Base-by-base conservation (phyloP, 2,113 vertebrate species). In the Tauraco erythrolophus region DNA sequence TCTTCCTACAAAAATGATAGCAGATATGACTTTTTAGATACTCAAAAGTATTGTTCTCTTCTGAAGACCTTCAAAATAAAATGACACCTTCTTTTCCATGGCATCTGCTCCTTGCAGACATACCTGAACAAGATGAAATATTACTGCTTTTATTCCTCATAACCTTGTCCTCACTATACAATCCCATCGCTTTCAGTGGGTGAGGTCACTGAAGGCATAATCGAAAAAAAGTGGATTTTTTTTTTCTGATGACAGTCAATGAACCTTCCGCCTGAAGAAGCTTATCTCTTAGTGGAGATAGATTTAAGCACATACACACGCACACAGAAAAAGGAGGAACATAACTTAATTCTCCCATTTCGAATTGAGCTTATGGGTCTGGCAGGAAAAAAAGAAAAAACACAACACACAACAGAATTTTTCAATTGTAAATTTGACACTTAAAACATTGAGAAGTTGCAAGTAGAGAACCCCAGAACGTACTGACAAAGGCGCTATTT, bases 61-160 rank as follows among this genome's bases (percentile, higher is more conserved):
- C 75, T 90, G 51, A 92, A 94, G 19, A 62, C 41, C 37, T 88
- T 80, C 78, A 62, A 41, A 85, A 77, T 50, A 37, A 81, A 89
- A 51, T 35, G 19, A 41, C 57, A 39, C 18, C 33, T 41, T 39
- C 60, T 45, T 45, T 82, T 69, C 41, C 50, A 70, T 1, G 5
- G 79, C 28, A 76, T 45, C 54, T 83, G 66, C 48, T 90, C 48
- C 54, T 94, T 77, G 27, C 37, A 80, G 84, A 56, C 35, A 22
- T 3, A 69, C 11, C 68, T 62, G 50, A 80, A 57, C 19, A 88
- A 71, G 88, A 76, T 0, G 0, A 60, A 88, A 7, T 28, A 53
- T 33, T 48, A 8, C 41, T 65, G 48, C n/a, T 69, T 82, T 76
- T 25, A 50, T 35, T 74, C 48, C 70, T 89, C 62, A 41, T 7